Percentiles rank a stretch among this genome's conserved stretches.
Conservation (phyloP, 2,113 vertebrate genomes). For the Menura novaehollandiae region DNA sequence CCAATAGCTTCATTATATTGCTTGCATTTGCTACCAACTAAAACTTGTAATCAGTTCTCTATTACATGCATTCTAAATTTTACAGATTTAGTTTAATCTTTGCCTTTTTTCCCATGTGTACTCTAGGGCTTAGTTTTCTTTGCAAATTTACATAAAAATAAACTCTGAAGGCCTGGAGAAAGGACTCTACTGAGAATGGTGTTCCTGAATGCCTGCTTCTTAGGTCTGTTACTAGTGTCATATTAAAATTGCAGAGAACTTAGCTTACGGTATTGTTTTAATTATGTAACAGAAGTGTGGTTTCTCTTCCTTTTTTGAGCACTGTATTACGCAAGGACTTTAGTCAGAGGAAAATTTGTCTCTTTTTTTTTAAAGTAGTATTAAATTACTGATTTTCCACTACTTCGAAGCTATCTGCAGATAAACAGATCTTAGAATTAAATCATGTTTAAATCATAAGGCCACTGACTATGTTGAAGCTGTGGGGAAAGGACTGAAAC, state of each 20-base stretch:
- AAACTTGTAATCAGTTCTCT: neutral
- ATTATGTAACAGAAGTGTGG: neutral
- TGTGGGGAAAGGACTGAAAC: neutral
- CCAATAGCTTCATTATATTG: neutral
- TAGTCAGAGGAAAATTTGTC: neutral
- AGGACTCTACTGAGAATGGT: neutral
- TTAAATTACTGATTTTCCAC: neutral
- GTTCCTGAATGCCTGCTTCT: neutral
- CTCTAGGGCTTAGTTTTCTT: neutral
- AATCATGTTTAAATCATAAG: constrained; percentile 10
- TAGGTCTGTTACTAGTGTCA: neutral
- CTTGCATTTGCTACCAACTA: neutral
- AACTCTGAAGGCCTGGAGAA: neutral
- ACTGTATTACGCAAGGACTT: neutral
- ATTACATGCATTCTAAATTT: neutral
- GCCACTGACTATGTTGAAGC: neutral
- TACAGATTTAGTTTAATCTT: neutral
- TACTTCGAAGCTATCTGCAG: neutral
- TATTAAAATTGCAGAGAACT: neutral
- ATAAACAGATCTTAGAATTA: neutral
- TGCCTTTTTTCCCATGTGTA: neutral
- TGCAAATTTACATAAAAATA: constrained; percentile 20
- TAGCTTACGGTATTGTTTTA: neutral
- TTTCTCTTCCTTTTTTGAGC: neutral
- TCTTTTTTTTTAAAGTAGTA: neutral